These are phyloP conservation scores for Micromussa lordhowensis DNA, from an alignment of 92 coral and sea anemone species.

Conservation along the genomic window DNA sequence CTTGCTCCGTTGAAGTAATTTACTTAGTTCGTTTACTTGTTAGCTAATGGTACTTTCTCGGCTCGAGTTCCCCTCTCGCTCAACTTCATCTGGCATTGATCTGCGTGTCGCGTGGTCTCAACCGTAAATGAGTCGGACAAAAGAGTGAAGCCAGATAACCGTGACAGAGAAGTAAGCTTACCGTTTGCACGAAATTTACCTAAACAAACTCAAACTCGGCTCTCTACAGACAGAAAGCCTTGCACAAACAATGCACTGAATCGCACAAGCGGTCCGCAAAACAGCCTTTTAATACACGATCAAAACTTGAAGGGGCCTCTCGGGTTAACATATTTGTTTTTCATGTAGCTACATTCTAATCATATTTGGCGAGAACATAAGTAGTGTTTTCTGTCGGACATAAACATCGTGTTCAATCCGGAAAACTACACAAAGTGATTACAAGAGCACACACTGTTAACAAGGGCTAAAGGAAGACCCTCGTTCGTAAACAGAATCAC, in stretches of 20 bases:
- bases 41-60: not conserved
- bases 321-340: slow-evolving; percentile 49
- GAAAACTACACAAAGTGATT: slow-evolving; percentile 14
- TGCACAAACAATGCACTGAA: not conserved
- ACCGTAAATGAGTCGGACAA: slow-evolving; percentile 23
- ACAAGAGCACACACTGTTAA: slow-evolving; percentile 21
- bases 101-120: slow-evolving; percentile 47
- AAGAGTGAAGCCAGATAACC: slow-evolving; percentile 26
- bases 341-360: slow-evolving; percentile 55
- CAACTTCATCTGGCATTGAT: not conserved
- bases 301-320: not conserved
- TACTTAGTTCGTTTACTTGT: not conserved
- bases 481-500: not conserved
- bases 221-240: slow-evolving; percentile 6
- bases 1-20: not conserved
- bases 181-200: slow-evolving; percentile 30
- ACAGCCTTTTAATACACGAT: not conserved
- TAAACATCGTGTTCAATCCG: slow-evolving; percentile 35
- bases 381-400: slow-evolving; percentile 43
- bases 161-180: slow-evolving; percentile 32
- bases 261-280: not conserved
- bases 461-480: not conserved
- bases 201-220: slow-evolving; percentile 34
- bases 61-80: not conserved
- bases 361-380: slow-evolving; percentile 50